phyloP scores from a whole-genome alignment of 2,797 vertebrate genomes.

The Malacoraja senta region DNA sequence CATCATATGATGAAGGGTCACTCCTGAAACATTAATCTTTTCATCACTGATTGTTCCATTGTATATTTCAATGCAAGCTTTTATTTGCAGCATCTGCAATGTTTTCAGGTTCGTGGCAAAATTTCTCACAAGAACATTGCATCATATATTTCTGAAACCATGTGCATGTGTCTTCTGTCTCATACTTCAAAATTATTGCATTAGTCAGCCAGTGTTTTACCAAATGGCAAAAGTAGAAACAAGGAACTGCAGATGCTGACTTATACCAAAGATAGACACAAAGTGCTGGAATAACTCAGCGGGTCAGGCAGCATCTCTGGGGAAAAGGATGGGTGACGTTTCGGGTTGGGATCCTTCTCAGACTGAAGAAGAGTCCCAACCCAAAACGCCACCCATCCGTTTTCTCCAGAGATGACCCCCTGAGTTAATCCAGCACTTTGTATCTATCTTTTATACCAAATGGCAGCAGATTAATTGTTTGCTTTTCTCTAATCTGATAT shows the following conservation, averaged over 20 bases:
- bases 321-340: no score
- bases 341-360: no score
- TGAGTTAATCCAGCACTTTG: no score
- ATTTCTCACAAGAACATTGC: conserved; percentile 1
- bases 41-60: neutral
- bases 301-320: no score
- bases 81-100: neutral
- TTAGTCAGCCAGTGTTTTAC: neutral
- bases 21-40: neutral
- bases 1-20: neutral
- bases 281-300: no score
- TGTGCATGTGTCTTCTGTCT: neutral
- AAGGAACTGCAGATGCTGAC: no score
- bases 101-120: neutral
- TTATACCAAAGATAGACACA: no score
- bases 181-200: neutral
- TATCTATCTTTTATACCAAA: no score
- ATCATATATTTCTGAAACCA: neutral
- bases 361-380: no score
- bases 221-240: neutral
- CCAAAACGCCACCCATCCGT: no score
- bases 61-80: neutral
- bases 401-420: no score
- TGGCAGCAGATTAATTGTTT: neutral
- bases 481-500: neutral